Evolutionary conservation across 2,113 vertebrate species (phyloP), one percentile per base, ranked within the genome.

Genomic region (Oryzias melastigma): DNA sequence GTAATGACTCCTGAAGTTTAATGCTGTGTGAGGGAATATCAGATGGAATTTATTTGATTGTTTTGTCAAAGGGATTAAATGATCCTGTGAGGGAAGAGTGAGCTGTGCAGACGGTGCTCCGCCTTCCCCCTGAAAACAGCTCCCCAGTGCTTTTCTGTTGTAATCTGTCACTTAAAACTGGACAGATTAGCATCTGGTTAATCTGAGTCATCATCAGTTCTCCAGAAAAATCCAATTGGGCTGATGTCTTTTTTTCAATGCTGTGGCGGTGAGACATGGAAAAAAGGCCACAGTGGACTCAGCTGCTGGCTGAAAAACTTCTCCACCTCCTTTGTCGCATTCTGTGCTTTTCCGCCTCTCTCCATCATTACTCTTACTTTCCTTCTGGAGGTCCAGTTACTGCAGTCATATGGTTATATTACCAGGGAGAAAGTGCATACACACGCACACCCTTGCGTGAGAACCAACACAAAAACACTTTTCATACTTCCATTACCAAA

Each of bases 391-490:
- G 73, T 80, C 75, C 63, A 73, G 72, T 65, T 75, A 58, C 68
- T 81, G 73, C 73, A 86, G 72, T 85, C 78, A 80, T 64, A 80
- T 71, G 56, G 60, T 86, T 71, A 74, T 82, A 80, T 78, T 80
- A 77, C 67, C 54, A 62, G 67, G 40, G 20, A 72, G 67, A 71
- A 62, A 56, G 18, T 64, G 48, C 63, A 25, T 62, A 54, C 58
- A 62, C 48, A n/a, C n/a, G n/a, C n/a, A 22, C 46, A 10, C 41
- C 24, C 62, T 52, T 27, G 24, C 25, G 35, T 35, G 35, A 35
- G 10, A 35, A 35, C 35, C 19, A 14, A 46, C 42, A 58, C 55
- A 61, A 43, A 52, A 46, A 55, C 52, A 63, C 27, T 63, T 67
- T 74, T 47, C 43, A 0, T 77, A 53, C 67, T 44, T 60, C 57